Evolutionary conservation across 53 echinoderm and acorn worm species (phyloP).

Genomic region (Henricia sp.): DNA sequence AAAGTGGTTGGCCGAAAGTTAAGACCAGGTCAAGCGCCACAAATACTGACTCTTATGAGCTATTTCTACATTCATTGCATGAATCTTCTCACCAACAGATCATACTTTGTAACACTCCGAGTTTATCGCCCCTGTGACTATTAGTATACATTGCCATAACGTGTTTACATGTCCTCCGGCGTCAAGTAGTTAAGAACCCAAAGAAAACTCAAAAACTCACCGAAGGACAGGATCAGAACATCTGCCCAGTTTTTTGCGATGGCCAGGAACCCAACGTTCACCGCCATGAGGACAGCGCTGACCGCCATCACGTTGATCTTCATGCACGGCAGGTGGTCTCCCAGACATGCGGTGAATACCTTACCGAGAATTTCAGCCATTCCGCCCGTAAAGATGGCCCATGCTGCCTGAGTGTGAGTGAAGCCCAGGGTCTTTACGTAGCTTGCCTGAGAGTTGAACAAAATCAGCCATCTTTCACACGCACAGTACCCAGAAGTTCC

Average conservation of each 20-base stretch:
- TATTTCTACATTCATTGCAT: too few relatives aligned
- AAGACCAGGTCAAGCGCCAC: too few relatives aligned
- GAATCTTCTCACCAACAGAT: too few relatives aligned
- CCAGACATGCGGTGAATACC: constrained; percentile 45
- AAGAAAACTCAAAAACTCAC: too few relatives aligned
- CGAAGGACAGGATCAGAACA: neutral
- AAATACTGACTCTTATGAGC: too few relatives aligned
- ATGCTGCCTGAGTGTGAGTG: constrained; percentile 50
- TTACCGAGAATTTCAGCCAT: constrained; percentile 68
- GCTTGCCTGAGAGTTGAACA: constrained; percentile 63
- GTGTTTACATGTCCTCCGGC: too few relatives aligned
- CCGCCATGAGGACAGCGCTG: neutral
- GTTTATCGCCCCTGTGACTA: too few relatives aligned
- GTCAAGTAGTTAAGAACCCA: too few relatives aligned
- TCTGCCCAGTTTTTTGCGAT: neutral
- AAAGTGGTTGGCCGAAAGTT: too few relatives aligned
- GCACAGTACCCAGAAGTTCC: too few relatives aligned
- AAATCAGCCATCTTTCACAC: neutral
- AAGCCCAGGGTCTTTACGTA: constrained; percentile 78
- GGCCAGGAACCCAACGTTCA: neutral
- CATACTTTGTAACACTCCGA: too few relatives aligned
- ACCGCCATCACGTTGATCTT: neutral
- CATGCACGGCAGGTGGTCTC: constrained; percentile 78
- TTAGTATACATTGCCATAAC: too few relatives aligned
- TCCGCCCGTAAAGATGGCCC: constrained; percentile 65